Evolutionary conservation across 2,888 invertebrate genomes (phyloP).

Genomic region (Imbricaverruca yamaguchii): DNA sequence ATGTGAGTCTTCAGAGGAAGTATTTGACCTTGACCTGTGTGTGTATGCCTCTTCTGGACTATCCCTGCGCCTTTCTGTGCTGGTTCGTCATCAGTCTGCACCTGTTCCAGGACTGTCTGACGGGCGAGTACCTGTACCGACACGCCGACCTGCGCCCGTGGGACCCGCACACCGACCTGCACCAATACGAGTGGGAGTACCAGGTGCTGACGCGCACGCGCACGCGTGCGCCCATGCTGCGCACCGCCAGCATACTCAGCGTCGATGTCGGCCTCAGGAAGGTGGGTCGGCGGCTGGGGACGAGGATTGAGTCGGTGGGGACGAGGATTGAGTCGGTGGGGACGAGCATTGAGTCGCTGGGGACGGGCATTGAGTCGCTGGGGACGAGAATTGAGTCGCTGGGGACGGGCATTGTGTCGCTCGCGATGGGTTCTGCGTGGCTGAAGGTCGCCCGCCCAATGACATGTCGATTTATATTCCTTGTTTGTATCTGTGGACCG

Average conservation of each 20-base stretch:
- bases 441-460: too few species aligned
- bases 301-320: background rate
- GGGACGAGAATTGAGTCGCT: background rate
- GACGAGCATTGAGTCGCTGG: background rate
- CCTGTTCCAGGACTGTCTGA: conserved; percentile 42
- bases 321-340: background rate
- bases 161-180: conserved; percentile 75
- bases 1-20: too few species aligned
- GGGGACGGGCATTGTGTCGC: background rate
- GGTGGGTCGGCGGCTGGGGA: background rate
- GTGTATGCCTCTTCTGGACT: too few species aligned
- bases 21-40: too few species aligned
- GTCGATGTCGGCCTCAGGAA: conserved; percentile 37
- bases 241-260: conserved; percentile 61
- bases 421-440: too few species aligned
- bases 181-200: conserved; percentile 78
- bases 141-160: conserved; percentile 76
- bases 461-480: too few species aligned
- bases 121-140: conserved; percentile 63
- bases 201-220: conserved; percentile 67
- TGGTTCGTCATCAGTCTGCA: too few species aligned
- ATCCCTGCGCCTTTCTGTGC: too few species aligned
- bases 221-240: conserved; percentile 64
- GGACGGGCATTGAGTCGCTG: background rate
- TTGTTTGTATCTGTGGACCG: too few species aligned